A percentile compares a stretch with the other conserved stretches of the same genome.
Evolutionary conservation across 2,888 invertebrate species (phyloP).

Genomic region (Pedicia rivosa): DNA sequence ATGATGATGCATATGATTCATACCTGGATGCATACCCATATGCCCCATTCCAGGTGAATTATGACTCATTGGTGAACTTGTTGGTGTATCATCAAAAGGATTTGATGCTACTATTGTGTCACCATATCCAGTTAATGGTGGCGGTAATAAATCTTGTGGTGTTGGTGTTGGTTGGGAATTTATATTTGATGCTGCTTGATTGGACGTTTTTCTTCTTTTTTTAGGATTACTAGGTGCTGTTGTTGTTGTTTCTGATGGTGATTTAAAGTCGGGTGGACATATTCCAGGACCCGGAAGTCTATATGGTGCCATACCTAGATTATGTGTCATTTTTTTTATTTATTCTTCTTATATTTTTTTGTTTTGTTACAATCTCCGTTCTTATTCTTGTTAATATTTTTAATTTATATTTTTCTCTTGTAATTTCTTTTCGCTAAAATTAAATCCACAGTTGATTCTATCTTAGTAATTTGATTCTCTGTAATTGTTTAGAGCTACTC

Average conservation of each 20-base stretch:
- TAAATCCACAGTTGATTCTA: too few species aligned
- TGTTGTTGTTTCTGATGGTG: slow-evolving; percentile 51
- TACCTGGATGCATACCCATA: slow-evolving; percentile 32
- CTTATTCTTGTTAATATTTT: slow-evolving; percentile 3
- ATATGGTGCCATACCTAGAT: slow-evolving; percentile 67
- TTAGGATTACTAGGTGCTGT: slow-evolving; percentile 72
- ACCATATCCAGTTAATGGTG: slow-evolving; percentile 72
- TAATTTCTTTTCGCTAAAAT: neutral
- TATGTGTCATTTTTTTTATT: slow-evolving; percentile 47
- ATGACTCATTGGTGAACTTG: slow-evolving; percentile 33
- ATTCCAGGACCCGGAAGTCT: slow-evolving; percentile 53
- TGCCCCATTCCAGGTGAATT: slow-evolving; percentile 41
- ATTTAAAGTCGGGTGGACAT: slow-evolving; percentile 56
- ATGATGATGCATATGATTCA: slow-evolving; percentile 23
- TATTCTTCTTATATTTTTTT: slow-evolving; percentile 16
- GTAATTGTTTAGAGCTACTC: slow-evolving; percentile 3
- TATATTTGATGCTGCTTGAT: slow-evolving; percentile 38
- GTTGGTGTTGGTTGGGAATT: slow-evolving; percentile 55
- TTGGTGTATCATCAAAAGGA: slow-evolving; percentile 84
- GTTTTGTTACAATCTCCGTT: slow-evolving; percentile 3
- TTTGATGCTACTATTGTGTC: slow-evolving; percentile 90
- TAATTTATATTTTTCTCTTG: slow-evolving; percentile 1
- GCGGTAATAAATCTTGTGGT: slow-evolving; percentile 62
- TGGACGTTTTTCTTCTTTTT: slow-evolving; percentile 69
- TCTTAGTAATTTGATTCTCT: neutral